Conservation (phyloP, 2,888 invertebrate genomes). For the Heliconius charithonia region DNA sequence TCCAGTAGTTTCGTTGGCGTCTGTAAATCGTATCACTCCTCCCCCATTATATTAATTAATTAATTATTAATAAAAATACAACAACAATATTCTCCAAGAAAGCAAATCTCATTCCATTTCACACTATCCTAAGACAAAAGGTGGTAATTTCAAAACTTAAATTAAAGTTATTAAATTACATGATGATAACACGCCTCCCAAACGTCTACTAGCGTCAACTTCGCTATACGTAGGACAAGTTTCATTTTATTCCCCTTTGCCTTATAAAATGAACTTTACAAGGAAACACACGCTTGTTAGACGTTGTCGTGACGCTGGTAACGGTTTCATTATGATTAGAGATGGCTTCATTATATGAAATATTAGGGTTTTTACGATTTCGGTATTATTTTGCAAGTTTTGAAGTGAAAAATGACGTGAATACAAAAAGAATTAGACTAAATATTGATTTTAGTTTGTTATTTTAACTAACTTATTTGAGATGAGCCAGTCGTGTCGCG, state of each 20-base stretch:
- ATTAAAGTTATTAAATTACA: conserved; percentile 24
- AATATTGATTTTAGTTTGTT: too few species aligned
- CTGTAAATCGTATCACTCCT: too few species aligned
- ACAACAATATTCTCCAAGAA: background rate
- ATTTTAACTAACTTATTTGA: too few species aligned
- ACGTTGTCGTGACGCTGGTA: background rate
- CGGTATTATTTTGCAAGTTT: too few species aligned
- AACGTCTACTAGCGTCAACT: conserved; percentile 36
- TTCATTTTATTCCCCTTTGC: conserved; percentile 30
- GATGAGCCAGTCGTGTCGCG: too few species aligned
- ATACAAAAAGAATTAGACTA: too few species aligned
- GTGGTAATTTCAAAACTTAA: conserved; percentile 4
- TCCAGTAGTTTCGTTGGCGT: too few species aligned
- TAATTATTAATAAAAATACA: background rate
- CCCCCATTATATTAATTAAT: too few species aligned
- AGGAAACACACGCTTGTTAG: conserved; percentile 36
- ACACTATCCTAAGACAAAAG: background rate
- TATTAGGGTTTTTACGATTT: too few species aligned
- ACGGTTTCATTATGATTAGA: conserved; percentile 8
- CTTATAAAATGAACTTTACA: conserved; percentile 33
- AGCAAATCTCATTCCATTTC: background rate
- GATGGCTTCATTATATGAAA: background rate
- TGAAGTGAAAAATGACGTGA: too few species aligned
- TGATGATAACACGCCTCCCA: conserved; percentile 29
- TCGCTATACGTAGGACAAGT: conserved; percentile 29